These are phyloP conservation scores for Trisateles emortualis DNA, from an alignment of 2,888 invertebrate species.

Conservation along the genomic window DNA sequence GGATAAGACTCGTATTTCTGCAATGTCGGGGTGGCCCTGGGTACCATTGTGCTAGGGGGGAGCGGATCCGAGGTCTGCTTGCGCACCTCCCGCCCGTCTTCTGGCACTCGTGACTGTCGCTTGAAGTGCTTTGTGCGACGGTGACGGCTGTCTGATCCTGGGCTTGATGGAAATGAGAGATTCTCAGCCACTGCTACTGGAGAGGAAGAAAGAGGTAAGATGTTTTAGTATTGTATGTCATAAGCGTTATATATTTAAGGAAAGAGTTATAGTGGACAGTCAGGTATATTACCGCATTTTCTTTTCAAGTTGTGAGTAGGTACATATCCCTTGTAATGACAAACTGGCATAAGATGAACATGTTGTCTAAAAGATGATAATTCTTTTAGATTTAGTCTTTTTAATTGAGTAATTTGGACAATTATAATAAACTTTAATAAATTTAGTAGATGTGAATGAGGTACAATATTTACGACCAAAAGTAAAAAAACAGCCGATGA, in stretches of 20 bases:
- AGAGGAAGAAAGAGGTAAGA: background rate
- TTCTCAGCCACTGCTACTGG: background rate
- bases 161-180: constrained; percentile 12
- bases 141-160: constrained; percentile 32
- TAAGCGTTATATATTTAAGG: background rate
- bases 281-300: no score
- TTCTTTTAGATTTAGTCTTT: no score
- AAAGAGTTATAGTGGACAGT: no score
- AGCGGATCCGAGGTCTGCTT: constrained; percentile 71
- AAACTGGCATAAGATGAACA: no score
- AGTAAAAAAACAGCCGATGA: no score
- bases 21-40: constrained; percentile 49
- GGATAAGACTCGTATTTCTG: constrained; percentile 79
- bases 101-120: constrained; percentile 69
- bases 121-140: constrained; percentile 69
- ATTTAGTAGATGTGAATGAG: no score
- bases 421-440: no score
- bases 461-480: no score
- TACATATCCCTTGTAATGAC: no score
- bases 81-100: constrained; percentile 59
- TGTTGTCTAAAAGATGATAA: no score
- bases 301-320: no score
- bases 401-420: no score
- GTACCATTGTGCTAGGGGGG: constrained; percentile 39
- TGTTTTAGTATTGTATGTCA: background rate